Base-by-base conservation (phyloP, 2,888 invertebrate species). In the Dasysyrphus tricinctus region DNA sequence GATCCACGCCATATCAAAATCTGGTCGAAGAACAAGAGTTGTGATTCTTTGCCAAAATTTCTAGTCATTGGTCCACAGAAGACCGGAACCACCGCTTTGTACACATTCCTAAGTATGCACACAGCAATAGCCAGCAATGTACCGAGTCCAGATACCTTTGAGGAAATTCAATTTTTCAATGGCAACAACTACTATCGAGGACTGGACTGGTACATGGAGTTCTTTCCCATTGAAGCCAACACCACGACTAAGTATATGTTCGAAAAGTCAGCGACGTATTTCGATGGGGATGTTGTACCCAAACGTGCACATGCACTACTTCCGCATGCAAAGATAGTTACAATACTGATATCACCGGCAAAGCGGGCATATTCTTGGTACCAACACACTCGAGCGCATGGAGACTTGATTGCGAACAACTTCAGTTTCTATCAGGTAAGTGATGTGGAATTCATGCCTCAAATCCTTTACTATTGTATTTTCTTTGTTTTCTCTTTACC, bases 231-330 rank as follows among this genome's bases (percentile, higher is more conserved):
- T 54, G 95, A 96, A 90, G 94, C 95, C 90, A 88, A 91, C 76
- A 93, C 94, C 59, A 92, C 93, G 6, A 94, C 94, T 11, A 95
- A 95, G 88, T 96, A 96, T 89, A 95, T 97, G 91, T 99, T 99
- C 93, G 99, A 99, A 93, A 99, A 99, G 93, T 98, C 99, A 87
- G 99, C 99, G 69, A 99, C 98, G 14, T 99, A 99, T 93, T 99
- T 99, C 93, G 99, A 99, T 92, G 98, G 97, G 7, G 97, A 98
- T 89, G 92, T 97, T 87, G 99, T 98, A 61, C 98, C 99, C 14
- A 95, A 96, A 89, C 94, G 99, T 57, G 97, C 97, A 0, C 97
- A 97, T 91, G 96, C 98, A 0, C 93, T 99, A 51, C 92, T 99
- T 75, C 99, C 99, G 0, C 95, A 96, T 90, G 97, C 98, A 5